Conservation (phyloP, 2,888 invertebrate species). For the Abrostola triplasia region DNA sequence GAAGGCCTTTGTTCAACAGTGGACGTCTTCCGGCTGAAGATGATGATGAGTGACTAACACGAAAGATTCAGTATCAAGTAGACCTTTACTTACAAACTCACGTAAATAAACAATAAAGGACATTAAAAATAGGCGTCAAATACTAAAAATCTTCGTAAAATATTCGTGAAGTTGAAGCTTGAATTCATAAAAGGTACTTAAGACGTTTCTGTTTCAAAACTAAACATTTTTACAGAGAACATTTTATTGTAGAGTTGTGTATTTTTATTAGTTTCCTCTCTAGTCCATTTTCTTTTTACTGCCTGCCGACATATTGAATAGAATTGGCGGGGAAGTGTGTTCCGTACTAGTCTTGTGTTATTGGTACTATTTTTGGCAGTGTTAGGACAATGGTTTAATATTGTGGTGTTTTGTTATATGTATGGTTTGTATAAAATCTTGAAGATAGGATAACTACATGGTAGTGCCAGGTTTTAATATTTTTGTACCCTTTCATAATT, state of each 20-base stretch:
- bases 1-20: too few species aligned
- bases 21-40: too few species aligned
- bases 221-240: slow-evolving; percentile 63
- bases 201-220: slow-evolving; percentile 47
- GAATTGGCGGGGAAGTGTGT: slow-evolving; percentile 71
- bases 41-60: too few species aligned
- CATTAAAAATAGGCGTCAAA: too few species aligned
- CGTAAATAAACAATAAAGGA: too few species aligned
- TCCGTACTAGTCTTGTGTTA: slow-evolving; percentile 56
- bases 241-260: slow-evolving; percentile 65
- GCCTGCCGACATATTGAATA: slow-evolving; percentile 80
- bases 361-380: slow-evolving; percentile 8
- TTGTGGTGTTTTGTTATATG: slow-evolving; percentile 9
- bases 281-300: slow-evolving; percentile 78
- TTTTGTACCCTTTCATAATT: too few species aligned
- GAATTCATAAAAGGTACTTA: slow-evolving; percentile 19
- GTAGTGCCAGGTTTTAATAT: too few species aligned
- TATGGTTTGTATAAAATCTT: background rate
- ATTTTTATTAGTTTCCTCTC: slow-evolving; percentile 76
- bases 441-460: background rate
- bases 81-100: too few species aligned
- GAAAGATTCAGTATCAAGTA: too few species aligned
- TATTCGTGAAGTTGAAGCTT: background rate
- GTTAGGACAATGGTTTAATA: slow-evolving; percentile 3
- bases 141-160: background rate